phyloP scores from a whole-genome alignment of 2,113 vertebrate genomes.

The Hoplias malabaricus region DNA sequence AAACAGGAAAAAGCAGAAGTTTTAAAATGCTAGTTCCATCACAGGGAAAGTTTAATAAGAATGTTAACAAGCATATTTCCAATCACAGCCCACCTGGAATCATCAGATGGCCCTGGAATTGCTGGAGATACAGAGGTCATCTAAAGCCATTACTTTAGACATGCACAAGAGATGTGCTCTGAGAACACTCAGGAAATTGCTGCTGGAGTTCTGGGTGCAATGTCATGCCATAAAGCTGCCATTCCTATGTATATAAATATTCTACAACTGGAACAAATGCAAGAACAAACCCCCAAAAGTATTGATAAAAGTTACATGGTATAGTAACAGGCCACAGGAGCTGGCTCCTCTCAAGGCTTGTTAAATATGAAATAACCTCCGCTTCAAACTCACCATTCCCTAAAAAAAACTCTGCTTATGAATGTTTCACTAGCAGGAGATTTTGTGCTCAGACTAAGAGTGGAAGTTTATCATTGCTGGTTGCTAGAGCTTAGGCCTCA shows the following conservation, averaged over 20 bases:
- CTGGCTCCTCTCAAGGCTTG: constrained; percentile 52
- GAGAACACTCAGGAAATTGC: neutral
- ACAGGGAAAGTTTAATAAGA: neutral
- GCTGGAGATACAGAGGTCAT: neutral
- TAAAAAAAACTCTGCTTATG: constrained; percentile 66
- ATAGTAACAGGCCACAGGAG: constrained; percentile 52
- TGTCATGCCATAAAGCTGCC: neutral
- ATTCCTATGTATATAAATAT: neutral
- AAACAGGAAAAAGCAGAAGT: neutral
- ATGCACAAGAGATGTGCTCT: neutral
- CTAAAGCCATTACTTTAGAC: neutral
- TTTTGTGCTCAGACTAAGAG: constrained; percentile 12
- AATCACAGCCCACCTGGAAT: neutral
- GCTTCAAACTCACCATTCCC: constrained; percentile 65
- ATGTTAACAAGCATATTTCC: neutral
- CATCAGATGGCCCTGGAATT: neutral
- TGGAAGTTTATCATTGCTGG: constrained; percentile 48
- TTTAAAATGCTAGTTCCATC: neutral
- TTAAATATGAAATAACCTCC: constrained; percentile 69
- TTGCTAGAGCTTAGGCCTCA: constrained; percentile 54
- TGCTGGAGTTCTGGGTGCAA: neutral
- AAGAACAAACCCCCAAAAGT: neutral
- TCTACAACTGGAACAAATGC: neutral
- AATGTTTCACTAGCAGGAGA: constrained; percentile 62
- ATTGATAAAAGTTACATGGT: constrained; percentile 63